Percentiles rank a stretch among this genome's conserved stretches.
Evolutionary conservation across 1,140 invertebrate genomes (phyloP).

Genomic region (Aphaenogaster floridana): DNA sequence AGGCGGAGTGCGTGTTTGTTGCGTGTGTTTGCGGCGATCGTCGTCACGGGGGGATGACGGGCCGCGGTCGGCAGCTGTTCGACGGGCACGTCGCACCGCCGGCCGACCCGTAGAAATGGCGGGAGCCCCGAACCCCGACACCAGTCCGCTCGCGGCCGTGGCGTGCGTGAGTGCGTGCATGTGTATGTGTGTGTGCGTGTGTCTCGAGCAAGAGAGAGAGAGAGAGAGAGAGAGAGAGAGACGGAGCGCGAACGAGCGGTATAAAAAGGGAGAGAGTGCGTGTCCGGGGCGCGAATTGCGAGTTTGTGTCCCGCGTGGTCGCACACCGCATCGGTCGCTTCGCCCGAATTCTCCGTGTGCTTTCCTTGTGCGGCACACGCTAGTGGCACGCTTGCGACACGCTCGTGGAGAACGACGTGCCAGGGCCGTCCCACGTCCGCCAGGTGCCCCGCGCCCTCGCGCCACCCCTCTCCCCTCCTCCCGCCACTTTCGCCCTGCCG

Average conservation of each 20-base stretch:
- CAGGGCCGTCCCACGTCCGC: slow-evolving; percentile 70
- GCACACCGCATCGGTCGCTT: neutral
- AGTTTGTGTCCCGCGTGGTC: neutral
- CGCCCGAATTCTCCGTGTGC: neutral
- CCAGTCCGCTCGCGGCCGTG: slow-evolving; percentile 6
- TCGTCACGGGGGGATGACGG: slow-evolving; percentile 76
- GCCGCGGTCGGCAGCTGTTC: slow-evolving; percentile 79
- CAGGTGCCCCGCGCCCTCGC: neutral
- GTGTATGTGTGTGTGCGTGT: neutral
- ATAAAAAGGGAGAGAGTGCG: neutral
- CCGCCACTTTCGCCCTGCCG: neutral
- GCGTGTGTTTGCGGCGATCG: slow-evolving; percentile 71
- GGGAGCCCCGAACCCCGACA: slow-evolving; percentile 63
- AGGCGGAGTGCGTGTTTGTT: slow-evolving; percentile 46
- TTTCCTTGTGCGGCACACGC: neutral
- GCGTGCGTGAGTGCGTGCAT: neutral
- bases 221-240: neutral
- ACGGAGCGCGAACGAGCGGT: neutral
- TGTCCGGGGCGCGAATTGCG: neutral
- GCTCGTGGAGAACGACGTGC: slow-evolving; percentile 67
- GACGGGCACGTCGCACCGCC: slow-evolving; percentile 70
- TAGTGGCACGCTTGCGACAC: slow-evolving; percentile 54
- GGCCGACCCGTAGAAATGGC: slow-evolving; percentile 77
- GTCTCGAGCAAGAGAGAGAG: neutral
- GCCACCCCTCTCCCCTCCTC: neutral